Conservation (phyloP, 2,113 vertebrate genomes). For the Spea bombifrons region DNA sequence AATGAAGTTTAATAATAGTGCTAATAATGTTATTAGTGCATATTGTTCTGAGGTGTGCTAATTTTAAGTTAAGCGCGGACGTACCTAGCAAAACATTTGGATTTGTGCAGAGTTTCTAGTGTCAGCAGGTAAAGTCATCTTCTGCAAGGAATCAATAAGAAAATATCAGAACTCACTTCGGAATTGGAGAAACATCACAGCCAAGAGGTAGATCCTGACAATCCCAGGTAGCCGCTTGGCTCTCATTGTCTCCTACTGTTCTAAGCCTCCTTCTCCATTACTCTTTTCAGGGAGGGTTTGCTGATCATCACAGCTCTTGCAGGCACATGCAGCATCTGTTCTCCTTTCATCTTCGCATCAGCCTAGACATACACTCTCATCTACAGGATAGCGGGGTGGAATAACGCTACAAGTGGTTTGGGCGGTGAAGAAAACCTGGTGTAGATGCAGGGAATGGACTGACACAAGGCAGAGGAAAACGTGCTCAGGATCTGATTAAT, state of each 20-base stretch:
- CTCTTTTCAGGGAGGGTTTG: slow-evolving; percentile 1
- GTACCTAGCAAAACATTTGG: too few relatives aligned
- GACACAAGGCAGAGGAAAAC: background rate
- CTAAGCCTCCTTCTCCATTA: background rate
- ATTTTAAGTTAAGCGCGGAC: too few relatives aligned
- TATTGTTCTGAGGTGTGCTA: too few relatives aligned
- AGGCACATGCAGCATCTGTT: slow-evolving; percentile 14
- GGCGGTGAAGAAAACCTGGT: slow-evolving; percentile 25
- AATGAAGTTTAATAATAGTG: too few relatives aligned
- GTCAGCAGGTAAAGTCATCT: background rate
- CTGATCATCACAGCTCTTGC: slow-evolving; percentile 2
- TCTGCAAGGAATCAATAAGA: background rate
- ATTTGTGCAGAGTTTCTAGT: background rate
- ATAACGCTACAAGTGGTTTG: slow-evolving; percentile 26
- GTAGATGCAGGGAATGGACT: slow-evolving; percentile 21
- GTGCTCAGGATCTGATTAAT: slow-evolving; percentile 8
- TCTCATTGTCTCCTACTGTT: slow-evolving; percentile 6
- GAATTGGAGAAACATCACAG: slow-evolving; percentile 10
- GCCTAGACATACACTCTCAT: slow-evolving; percentile 25
- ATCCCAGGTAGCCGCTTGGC: background rate
- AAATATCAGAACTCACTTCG: slow-evolving; percentile 29
- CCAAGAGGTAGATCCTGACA: background rate
- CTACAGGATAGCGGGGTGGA: background rate
- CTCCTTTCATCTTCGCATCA: background rate
- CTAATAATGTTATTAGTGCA: too few relatives aligned